Evolutionary conservation across 2,113 vertebrate species (phyloP).

Genomic region (Epinephelus fuscoguttatus): DNA sequence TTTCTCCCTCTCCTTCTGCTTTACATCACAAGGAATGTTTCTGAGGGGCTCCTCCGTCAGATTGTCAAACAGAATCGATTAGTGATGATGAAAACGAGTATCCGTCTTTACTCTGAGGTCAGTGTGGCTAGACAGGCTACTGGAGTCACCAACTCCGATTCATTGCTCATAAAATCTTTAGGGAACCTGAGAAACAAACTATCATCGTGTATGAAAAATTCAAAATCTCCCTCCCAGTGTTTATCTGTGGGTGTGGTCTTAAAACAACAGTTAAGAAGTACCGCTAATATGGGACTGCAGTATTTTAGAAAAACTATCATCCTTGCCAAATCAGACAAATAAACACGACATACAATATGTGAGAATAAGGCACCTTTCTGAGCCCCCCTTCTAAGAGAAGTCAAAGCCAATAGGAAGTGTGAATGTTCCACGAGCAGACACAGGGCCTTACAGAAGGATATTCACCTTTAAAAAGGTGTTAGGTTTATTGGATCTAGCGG

Average conservation of each 20-base stretch:
- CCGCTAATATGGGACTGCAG: conserved; percentile 10
- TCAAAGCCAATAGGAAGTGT: conserved; percentile 67
- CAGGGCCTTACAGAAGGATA: conserved; percentile 55
- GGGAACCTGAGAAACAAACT: conserved; percentile 12
- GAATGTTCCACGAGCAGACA: conserved; percentile 68
- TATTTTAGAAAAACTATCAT: conserved; percentile 30
- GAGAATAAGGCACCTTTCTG: conserved; percentile 45
- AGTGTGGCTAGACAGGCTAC: conserved; percentile 18
- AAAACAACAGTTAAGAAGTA: conserved; percentile 27
- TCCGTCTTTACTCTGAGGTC: conserved; percentile 45
- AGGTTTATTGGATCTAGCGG: conserved; percentile 76
- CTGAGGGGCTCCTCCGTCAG: conserved; percentile 3
- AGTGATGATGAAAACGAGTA: conserved; percentile 37
- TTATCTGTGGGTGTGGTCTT: conserved; percentile 32
- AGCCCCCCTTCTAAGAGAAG: conserved; percentile 37
- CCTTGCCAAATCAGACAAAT: conserved; percentile 58
- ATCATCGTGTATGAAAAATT: not conserved
- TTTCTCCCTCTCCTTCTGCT: not conserved
- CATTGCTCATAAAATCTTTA: conserved; percentile 20
- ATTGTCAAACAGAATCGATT: conserved; percentile 43
- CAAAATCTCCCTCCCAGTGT: not conserved
- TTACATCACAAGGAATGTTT: conserved; percentile 36
- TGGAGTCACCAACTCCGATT: conserved; percentile 45
- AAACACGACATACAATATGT: conserved; percentile 63
- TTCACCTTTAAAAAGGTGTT: conserved; percentile 73